Evolutionary conservation across 2,113 vertebrate genomes (phyloP).

Genomic region (human (Homo sapiens)): GRCh38 chr20:17856001-17856500

Average conservation of each 20-base stretch:
- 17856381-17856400: slow-evolving; percentile 39
- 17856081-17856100: not conserved
- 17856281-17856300: not conserved
- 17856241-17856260: not conserved
- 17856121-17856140: not conserved
- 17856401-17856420: slow-evolving; percentile 7
- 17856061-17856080: not conserved
- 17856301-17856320: too few species aligned
- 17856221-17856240: accelerated
- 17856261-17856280: not conserved
- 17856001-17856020: too few species aligned
- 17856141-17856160: not conserved
- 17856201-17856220: not conserved
- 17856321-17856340: not conserved
- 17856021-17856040: too few species aligned
- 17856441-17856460: not conserved
- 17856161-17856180: not conserved
- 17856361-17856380: not conserved
- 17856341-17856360: not conserved
- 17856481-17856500: not conserved
- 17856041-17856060: not conserved
- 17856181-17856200: not conserved
- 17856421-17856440: not conserved
- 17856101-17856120: not conserved
- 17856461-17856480: slow-evolving; percentile 25